Evolutionary conservation across 2,797 vertebrate genomes (phyloP).

Genomic region (Spea hammondii): DNA sequence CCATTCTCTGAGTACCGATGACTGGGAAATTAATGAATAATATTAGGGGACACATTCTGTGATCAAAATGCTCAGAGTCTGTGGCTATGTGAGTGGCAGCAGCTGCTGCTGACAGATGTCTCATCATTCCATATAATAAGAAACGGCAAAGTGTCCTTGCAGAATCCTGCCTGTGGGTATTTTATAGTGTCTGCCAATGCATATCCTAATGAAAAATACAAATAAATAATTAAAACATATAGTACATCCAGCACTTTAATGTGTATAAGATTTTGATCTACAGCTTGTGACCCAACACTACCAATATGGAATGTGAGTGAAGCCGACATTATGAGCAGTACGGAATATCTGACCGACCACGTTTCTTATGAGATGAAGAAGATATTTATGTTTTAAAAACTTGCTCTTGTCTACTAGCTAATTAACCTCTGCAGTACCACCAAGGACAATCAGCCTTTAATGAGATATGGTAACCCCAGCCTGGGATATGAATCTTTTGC

Average conservation of each 20-base stretch:
- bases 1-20: constrained; percentile 1
- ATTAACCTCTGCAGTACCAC: too few species aligned
- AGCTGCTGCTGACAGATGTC: constrained; percentile 37
- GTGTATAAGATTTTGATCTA: neutral
- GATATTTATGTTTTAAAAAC: neutral
- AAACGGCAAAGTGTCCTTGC: constrained; percentile 32
- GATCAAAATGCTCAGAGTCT: constrained; percentile 11
- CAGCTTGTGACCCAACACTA: neutral
- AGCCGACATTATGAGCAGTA: neutral
- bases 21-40: constrained; percentile 16
- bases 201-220: constrained; percentile 9
- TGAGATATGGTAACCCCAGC: constrained; percentile 60
- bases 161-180: constrained; percentile 29
- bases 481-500: constrained; percentile 83
- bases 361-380: neutral
- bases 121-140: constrained; percentile 7
- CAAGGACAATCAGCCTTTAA: neutral
- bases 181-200: constrained; percentile 10
- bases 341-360: neutral
- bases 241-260: neutral
- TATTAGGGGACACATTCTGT: constrained; percentile 17
- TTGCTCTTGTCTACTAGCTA: neutral
- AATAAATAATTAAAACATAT: constrained; percentile 34
- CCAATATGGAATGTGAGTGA: neutral
- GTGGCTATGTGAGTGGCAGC: neutral